phyloP scores from a whole-genome alignment of 1,140 invertebrate species.

The Helicoverpa armigera region DNA sequence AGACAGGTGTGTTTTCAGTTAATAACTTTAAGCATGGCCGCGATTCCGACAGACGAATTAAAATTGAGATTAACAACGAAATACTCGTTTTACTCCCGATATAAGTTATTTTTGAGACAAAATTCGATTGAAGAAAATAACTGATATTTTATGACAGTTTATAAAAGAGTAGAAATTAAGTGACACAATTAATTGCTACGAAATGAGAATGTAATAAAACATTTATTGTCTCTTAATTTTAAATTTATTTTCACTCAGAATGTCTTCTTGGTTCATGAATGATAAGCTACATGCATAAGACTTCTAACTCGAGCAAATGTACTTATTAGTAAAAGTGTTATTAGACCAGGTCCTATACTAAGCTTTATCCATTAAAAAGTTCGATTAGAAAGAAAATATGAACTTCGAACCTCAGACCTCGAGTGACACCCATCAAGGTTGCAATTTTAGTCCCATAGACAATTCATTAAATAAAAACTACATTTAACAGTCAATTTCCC shows the following conservation, averaged over 20 bases:
- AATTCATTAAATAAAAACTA: neutral
- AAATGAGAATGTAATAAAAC: neutral
- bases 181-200: neutral
- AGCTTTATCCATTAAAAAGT: no score
- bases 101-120: slow-evolving; percentile 1
- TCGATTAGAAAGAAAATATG: no score
- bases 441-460: neutral
- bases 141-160: neutral
- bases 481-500: neutral
- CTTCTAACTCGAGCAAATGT: no score
- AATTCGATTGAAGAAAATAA: neutral
- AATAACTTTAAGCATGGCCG: slow-evolving; percentile 37
- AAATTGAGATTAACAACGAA: slow-evolving; percentile 23
- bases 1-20: slow-evolving; percentile 59
- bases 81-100: slow-evolving; percentile 25
- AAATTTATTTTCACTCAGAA: no score
- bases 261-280: no score
- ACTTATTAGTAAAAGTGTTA: no score
- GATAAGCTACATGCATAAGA: no score
- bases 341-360: no score
- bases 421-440: neutral
- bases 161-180: neutral
- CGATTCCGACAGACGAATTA: slow-evolving; percentile 36
- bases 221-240: no score
- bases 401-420: no score